phyloP scores from a whole-genome alignment of 2,797 vertebrate genomes.

The Sardinella longiceps region DNA sequence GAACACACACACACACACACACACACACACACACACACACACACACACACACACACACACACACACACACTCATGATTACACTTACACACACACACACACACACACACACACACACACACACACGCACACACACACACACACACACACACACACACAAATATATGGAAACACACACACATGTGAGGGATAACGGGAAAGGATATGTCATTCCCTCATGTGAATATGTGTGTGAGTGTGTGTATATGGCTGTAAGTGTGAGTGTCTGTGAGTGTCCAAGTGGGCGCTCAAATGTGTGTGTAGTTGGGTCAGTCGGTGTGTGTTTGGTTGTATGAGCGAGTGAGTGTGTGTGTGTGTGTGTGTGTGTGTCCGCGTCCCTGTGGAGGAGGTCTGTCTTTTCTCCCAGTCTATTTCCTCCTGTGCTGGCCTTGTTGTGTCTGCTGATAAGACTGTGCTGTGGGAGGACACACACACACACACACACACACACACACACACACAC shows the following conservation, averaged over 20 bases:
- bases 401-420: conserved; percentile 46
- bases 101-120: no score
- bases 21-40: no score
- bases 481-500: no score
- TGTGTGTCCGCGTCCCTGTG: conserved; percentile 38
- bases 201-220: no score
- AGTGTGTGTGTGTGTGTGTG: conserved; percentile 33
- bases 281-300: not conserved
- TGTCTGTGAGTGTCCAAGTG: not conserved
- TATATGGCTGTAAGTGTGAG: not conserved
- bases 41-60: no score
- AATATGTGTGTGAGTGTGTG: not conserved
- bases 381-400: conserved; percentile 52
- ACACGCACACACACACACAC: no score
- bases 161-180: no score
- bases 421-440: conserved; percentile 51
- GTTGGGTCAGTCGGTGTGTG: not conserved
- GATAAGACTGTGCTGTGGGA: conserved; percentile 46
- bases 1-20: not conserved
- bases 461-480: conserved; percentile 8
- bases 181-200: no score
- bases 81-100: no score
- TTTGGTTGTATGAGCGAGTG: conserved; percentile 16
- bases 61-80: no score
- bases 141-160: no score